phyloP scores from a whole-genome alignment of 2,888 invertebrate genomes.

The Chironomus riparius region DNA sequence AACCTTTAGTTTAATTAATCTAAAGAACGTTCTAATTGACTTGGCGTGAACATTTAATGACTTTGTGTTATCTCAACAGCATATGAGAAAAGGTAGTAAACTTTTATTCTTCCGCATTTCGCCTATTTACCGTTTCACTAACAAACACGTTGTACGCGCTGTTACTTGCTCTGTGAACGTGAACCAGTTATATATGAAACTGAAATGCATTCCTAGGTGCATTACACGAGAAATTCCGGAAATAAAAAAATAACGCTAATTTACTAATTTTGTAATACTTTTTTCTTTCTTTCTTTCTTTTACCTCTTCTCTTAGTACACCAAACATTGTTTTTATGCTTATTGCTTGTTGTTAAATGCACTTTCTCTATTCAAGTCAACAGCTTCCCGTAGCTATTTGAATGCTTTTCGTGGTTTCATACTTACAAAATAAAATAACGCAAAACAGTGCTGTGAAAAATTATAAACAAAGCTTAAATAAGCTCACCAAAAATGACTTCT shows the following conservation, averaged over 20 bases:
- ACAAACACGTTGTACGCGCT: neutral
- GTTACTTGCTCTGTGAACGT: neutral
- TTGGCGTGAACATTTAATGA: too few relatives aligned
- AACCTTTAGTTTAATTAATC: too few relatives aligned
- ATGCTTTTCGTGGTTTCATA: neutral
- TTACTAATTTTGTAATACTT: slow-evolving; percentile 23
- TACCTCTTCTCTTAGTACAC: neutral
- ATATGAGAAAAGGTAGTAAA: neutral
- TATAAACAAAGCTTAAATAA: neutral
- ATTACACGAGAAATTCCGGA: slow-evolving; percentile 20
- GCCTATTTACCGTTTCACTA: slow-evolving; percentile 16
- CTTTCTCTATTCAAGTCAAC: slow-evolving; percentile 18
- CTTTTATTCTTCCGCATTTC: slow-evolving; percentile 21
- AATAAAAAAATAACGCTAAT: slow-evolving; percentile 5
- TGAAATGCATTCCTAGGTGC: slow-evolving; percentile 10
- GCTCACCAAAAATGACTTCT: neutral
- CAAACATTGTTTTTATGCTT: neutral
- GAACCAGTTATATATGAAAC: slow-evolving; percentile 3
- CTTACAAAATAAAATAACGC: neutral
- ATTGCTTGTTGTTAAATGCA: slow-evolving; percentile 5
- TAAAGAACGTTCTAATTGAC: too few relatives aligned
- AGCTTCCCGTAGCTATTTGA: neutral
- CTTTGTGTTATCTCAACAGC: neutral
- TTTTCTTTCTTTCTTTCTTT: neutral
- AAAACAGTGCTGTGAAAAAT: neutral